phyloP scores from a whole-genome alignment of 2,888 invertebrate genomes.

The Cyrtodaria siliqua region DNA sequence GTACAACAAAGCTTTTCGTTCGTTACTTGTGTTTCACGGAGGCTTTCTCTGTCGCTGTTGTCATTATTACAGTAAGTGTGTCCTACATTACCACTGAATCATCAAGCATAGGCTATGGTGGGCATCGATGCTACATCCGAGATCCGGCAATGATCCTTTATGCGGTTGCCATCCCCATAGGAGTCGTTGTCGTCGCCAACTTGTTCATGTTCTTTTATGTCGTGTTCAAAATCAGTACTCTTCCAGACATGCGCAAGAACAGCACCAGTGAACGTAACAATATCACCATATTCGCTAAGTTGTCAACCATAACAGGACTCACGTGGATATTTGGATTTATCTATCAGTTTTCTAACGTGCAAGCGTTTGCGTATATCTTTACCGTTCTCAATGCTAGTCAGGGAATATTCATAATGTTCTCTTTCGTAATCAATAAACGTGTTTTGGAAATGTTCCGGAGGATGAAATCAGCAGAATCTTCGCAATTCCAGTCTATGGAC shows the following conservation, averaged over 20 bases:
- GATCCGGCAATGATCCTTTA: slow-evolving; percentile 29
- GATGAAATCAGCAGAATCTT: too few relatives aligned
- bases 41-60: slow-evolving; percentile 8
- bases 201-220: slow-evolving; percentile 48
- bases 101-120: slow-evolving; percentile 37
- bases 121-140: slow-evolving; percentile 39
- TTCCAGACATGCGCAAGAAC: slow-evolving; percentile 28
- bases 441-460: slow-evolving; percentile 20
- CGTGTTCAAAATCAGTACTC: slow-evolving; percentile 18
- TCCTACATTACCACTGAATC: background rate
- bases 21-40: slow-evolving; percentile 16
- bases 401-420: slow-evolving; percentile 59
- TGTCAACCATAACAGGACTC: slow-evolving; percentile 49
- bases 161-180: slow-evolving; percentile 40
- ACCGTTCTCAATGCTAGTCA: slow-evolving; percentile 50
- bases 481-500: too few relatives aligned
- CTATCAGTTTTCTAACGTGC: slow-evolving; percentile 33
- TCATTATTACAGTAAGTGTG: slow-evolving; percentile 9
- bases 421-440: slow-evolving; percentile 47
- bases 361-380: slow-evolving; percentile 37
- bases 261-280: slow-evolving; percentile 39
- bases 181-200: slow-evolving; percentile 36
- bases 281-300: slow-evolving; percentile 44
- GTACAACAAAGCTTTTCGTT: slow-evolving; percentile 13
- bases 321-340: slow-evolving; percentile 53